Percentiles rank a stretch among this genome's conserved stretches.
Conservation (phyloP, 1,140 invertebrate genomes). For the Brachionus calyciflorus region DNA sequence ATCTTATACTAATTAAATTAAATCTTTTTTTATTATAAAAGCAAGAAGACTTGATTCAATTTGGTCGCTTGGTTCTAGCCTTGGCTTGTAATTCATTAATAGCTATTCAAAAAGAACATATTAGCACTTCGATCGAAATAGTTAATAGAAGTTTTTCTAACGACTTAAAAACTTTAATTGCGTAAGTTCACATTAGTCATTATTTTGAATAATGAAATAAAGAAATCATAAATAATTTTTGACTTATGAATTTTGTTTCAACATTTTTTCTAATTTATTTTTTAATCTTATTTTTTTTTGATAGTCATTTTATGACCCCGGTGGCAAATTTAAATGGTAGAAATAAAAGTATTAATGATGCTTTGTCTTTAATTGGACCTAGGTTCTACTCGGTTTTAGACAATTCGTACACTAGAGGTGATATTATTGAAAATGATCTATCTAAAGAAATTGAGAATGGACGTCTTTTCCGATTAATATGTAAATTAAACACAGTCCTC, state of each 20-base stretch:
- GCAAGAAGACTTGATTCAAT: conserved; percentile 84
- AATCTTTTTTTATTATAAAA: conserved; percentile 51
- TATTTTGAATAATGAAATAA: conserved; percentile 34
- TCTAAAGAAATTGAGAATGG: conserved; percentile 89
- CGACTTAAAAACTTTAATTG: conserved; percentile 87
- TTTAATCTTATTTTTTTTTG: not conserved
- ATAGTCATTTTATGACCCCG: conserved; percentile 65
- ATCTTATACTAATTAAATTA: not conserved
- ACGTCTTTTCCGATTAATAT: conserved; percentile 79
- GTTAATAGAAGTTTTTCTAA: conserved; percentile 80
- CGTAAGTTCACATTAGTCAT: conserved; percentile 72
- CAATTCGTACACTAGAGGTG: conserved; percentile 76
- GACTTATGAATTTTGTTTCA: no score
- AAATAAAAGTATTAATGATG: conserved; percentile 78
- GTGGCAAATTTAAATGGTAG: conserved; percentile 68
- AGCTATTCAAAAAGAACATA: conserved; percentile 73
- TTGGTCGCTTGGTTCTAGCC: conserved; percentile 85
- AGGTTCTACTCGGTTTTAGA: conserved; percentile 93
- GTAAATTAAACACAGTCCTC: conserved; percentile 84
- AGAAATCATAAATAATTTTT: no score
- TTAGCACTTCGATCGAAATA: conserved; percentile 81
- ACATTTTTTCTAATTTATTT: no score
- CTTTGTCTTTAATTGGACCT: conserved; percentile 98
- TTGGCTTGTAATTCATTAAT: conserved; percentile 83
- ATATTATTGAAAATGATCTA: conserved; percentile 83